Percentiles rank a stretch among this genome's conserved stretches.
Evolutionary conservation across 2,888 invertebrate genomes (phyloP).

Genomic region (Chloroclysta siterata): DNA sequence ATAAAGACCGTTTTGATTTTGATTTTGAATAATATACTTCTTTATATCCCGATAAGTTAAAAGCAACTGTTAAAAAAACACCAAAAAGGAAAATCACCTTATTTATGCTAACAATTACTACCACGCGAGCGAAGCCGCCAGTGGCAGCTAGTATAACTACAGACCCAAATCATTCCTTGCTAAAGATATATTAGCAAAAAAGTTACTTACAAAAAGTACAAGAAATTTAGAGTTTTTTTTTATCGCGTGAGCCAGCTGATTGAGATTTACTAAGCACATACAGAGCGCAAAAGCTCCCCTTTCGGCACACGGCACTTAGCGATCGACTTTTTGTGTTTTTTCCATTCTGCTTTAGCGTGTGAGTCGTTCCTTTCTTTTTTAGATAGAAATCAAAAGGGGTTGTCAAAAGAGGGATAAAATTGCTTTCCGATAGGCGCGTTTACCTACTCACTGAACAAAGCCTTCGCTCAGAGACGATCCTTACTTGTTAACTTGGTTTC

Average conservation of each 20-base stretch:
- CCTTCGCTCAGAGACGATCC: slow-evolving; percentile 2
- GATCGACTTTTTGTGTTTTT: slow-evolving; percentile 7
- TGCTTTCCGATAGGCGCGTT: slow-evolving; percentile 31
- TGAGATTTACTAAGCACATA: slow-evolving; percentile 5
- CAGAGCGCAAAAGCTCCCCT: background rate
- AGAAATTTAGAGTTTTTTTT: too few relatives aligned
- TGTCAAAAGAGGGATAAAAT: slow-evolving; percentile 31
- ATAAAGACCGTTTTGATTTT: too few relatives aligned
- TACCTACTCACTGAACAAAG: slow-evolving; percentile 21
- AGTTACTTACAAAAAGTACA: too few relatives aligned
- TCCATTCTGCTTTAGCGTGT: slow-evolving; percentile 16
- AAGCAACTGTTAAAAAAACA: too few relatives aligned
- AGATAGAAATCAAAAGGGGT: slow-evolving; percentile 27
- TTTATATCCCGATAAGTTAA: too few relatives aligned
- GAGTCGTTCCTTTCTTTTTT: slow-evolving; percentile 14
- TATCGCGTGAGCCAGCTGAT: background rate
- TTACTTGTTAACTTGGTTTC: slow-evolving; percentile 2
- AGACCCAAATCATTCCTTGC: too few relatives aligned
- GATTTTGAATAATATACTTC: too few relatives aligned
- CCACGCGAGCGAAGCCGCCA: too few relatives aligned
- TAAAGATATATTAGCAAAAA: too few relatives aligned
- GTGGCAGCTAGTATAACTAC: too few relatives aligned
- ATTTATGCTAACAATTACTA: too few relatives aligned
- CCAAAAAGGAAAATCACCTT: too few relatives aligned
- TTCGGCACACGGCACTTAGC: slow-evolving; percentile 13